Evolutionary conservation across 2,888 invertebrate species (phyloP).

Genomic region (Empis livida): DNA sequence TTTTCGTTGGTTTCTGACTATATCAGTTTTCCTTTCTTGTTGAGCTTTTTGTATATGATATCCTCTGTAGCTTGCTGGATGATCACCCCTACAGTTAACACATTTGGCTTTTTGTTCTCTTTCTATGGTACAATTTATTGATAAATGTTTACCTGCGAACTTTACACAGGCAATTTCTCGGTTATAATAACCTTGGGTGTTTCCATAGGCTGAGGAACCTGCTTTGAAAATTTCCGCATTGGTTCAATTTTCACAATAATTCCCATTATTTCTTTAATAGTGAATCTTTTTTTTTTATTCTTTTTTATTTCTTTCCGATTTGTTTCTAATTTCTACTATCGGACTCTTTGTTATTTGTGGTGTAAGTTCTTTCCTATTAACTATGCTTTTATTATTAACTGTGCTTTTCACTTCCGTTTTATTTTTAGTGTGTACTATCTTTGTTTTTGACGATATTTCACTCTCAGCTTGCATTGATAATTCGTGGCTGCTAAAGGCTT

Average conservation of each 20-base stretch:
- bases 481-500: too few species aligned
- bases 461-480: too few species aligned
- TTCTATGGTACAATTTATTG: conserved; percentile 11
- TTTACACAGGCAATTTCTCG: conserved; percentile 11
- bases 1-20: neutral
- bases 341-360: too few species aligned
- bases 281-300: too few species aligned
- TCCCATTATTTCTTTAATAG: too few species aligned
- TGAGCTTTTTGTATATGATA: conserved; percentile 12
- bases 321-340: too few species aligned
- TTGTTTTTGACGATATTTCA: too few species aligned
- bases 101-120: conserved; percentile 11
- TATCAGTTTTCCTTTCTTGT: conserved; percentile 7
- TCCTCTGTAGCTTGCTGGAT: conserved; percentile 17
- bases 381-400: too few species aligned
- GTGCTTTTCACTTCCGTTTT: too few species aligned
- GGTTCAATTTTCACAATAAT: conserved; percentile 4
- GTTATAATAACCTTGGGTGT: conserved; percentile 14
- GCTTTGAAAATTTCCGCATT: conserved; percentile 4
- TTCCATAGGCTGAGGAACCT: conserved; percentile 13
- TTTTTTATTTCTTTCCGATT: too few species aligned
- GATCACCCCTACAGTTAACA: conserved; percentile 12
- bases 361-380: too few species aligned
- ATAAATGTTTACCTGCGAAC: conserved; percentile 14
- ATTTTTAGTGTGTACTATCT: too few species aligned